A percentile compares a stretch with the other conserved stretches of the same genome.
These are phyloP conservation scores for Peromyscus nudipes DNA, from an alignment of 2,797 vertebrate species.

Conservation along the genomic window DNA sequence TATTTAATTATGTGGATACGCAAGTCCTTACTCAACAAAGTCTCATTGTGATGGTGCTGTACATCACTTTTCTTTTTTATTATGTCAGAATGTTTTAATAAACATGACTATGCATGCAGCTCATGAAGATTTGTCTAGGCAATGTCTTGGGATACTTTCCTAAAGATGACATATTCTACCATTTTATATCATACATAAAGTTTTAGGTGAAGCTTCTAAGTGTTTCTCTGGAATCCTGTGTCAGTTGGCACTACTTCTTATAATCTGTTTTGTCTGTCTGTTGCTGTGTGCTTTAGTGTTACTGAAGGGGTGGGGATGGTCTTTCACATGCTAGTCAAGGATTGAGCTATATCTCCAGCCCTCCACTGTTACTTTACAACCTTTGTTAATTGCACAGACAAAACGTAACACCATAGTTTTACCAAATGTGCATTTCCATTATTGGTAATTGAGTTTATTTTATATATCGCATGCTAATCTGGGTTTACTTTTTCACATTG, in stretches of 20 bases:
- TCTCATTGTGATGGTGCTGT: background rate
- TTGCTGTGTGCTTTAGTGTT: background rate
- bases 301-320: background rate
- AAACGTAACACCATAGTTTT: background rate
- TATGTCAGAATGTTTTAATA: background rate
- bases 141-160: background rate
- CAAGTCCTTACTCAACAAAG: background rate
- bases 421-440: slow-evolving; percentile 42
- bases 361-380: background rate
- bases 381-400: background rate
- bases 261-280: background rate
- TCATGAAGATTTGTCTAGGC: background rate
- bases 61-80: background rate
- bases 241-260: background rate
- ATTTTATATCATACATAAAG: background rate
- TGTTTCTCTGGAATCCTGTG: background rate
- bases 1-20: background rate
- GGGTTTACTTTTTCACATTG: slow-evolving; percentile 14
- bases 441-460: slow-evolving; percentile 6
- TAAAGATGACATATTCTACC: background rate
- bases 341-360: background rate
- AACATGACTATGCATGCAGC: background rate
- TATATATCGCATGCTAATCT: background rate
- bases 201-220: background rate
- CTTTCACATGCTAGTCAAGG: background rate